phyloP scores from a whole-genome alignment of 35 echinoderm and acorn worm genomes.

The Strongylocentrotus purpuratus region DNA sequence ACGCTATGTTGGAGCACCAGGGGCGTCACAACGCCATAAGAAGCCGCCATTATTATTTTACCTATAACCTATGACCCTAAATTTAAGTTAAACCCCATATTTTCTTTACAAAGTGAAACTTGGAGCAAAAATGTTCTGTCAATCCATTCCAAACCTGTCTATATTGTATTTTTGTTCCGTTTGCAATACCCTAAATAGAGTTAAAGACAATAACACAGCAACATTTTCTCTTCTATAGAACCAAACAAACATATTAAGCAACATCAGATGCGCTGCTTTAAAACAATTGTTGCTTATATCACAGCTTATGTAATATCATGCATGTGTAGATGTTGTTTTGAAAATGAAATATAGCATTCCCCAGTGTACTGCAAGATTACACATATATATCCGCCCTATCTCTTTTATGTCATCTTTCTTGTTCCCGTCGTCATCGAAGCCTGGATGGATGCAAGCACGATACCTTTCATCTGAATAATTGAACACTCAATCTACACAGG shows the following conservation, averaged over 20 bases:
- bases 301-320: not conserved
- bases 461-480: constrained; percentile 19
- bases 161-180: too few species aligned
- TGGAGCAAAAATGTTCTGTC: too few species aligned
- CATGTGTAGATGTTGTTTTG: not conserved
- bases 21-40: too few species aligned
- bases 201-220: too few species aligned
- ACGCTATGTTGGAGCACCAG: too few species aligned
- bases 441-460: constrained; percentile 15
- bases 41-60: too few species aligned
- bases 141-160: too few species aligned
- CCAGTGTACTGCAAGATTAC: not conserved
- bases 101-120: too few species aligned
- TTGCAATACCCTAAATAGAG: too few species aligned
- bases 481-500: constrained; percentile 16
- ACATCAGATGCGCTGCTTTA: not conserved
- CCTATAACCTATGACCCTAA: too few species aligned
- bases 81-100: too few species aligned
- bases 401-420: not conserved
- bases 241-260: not conserved
- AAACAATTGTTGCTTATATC: constrained; percentile 2
- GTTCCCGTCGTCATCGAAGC: not conserved
- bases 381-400: not conserved
- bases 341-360: not conserved
- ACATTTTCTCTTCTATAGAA: too few species aligned